These are phyloP conservation scores for Romanogobio albipinnatus DNA, from an alignment of 2,113 vertebrate genomes.

Conservation along the genomic window DNA sequence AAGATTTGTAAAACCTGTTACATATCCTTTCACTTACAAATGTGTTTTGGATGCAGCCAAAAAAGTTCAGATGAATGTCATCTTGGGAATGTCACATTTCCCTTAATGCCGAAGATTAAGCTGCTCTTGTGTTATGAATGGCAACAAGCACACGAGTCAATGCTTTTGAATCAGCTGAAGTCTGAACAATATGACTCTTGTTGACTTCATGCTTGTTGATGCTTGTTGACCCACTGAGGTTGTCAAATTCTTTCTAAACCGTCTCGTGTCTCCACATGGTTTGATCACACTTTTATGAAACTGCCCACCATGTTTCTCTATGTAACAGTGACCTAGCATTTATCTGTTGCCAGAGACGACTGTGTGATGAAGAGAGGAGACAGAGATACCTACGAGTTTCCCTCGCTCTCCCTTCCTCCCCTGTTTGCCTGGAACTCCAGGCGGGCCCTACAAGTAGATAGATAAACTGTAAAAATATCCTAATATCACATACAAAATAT, in stretches of 20 bases:
- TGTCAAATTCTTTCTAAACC: neutral
- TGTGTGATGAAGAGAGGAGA: neutral
- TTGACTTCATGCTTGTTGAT: conserved; percentile 3
- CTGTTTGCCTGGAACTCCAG: conserved; percentile 73
- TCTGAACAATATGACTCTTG: conserved; percentile 8
- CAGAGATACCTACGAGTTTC: conserved; percentile 66
- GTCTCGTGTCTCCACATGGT: neutral
- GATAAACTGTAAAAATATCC: neutral
- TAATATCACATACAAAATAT: neutral
- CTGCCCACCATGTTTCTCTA: neutral
- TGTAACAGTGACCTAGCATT: conserved; percentile 4
- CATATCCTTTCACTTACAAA: neutral
- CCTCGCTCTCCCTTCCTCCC: conserved; percentile 73
- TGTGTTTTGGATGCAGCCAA: too few species aligned
- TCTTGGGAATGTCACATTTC: neutral
- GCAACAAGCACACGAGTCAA: neutral
- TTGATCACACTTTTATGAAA: conserved; percentile 16
- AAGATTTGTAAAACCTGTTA: neutral
- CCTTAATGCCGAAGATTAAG: neutral
- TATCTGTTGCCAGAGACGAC: neutral
- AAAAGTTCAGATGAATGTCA: neutral
- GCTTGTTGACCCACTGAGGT: neutral
- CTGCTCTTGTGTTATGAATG: conserved; percentile 15
- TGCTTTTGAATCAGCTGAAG: conserved; percentile 11
- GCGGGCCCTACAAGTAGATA: conserved; percentile 66